These are phyloP conservation scores for Netelia melanura DNA, from an alignment of 2,888 invertebrate genomes.

Conservation along the genomic window DNA sequence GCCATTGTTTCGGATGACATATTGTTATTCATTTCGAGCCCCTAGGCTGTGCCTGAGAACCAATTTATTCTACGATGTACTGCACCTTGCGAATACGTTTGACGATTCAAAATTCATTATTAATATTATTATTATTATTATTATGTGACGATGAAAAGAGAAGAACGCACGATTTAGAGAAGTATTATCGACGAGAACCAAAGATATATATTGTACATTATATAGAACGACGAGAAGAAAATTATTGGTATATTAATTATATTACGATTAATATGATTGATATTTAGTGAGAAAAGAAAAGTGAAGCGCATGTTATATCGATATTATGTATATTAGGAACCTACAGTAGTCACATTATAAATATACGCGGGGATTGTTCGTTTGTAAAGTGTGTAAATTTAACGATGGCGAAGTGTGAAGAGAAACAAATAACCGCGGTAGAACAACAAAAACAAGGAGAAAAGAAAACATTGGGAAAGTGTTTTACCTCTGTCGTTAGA, in stretches of 20 bases:
- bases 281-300: constrained; percentile 22
- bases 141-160: constrained; percentile 17
- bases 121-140: constrained; percentile 52
- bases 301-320: constrained; percentile 53
- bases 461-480: neutral
- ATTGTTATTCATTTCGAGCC: constrained; percentile 1
- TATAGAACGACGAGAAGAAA: constrained; percentile 70
- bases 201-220: constrained; percentile 77
- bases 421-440: neutral
- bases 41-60: constrained; percentile 22
- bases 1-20: no score
- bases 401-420: constrained; percentile 10
- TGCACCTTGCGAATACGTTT: constrained; percentile 30
- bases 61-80: neutral
- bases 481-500: constrained; percentile 27
- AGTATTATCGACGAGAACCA: constrained; percentile 76
- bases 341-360: constrained; percentile 60
- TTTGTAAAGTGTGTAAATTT: constrained; percentile 16
- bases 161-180: constrained; percentile 58
- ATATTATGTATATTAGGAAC: constrained; percentile 59
- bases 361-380: constrained; percentile 58
- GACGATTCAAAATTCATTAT: constrained; percentile 51
- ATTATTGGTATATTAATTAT: constrained; percentile 65
- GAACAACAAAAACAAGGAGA: neutral
- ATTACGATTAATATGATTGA: constrained; percentile 48